A percentile compares a stretch with the other conserved stretches of the same genome.
Conservation (phyloP, 2,797 vertebrate species). For the Enteromius mattozi region DNA sequence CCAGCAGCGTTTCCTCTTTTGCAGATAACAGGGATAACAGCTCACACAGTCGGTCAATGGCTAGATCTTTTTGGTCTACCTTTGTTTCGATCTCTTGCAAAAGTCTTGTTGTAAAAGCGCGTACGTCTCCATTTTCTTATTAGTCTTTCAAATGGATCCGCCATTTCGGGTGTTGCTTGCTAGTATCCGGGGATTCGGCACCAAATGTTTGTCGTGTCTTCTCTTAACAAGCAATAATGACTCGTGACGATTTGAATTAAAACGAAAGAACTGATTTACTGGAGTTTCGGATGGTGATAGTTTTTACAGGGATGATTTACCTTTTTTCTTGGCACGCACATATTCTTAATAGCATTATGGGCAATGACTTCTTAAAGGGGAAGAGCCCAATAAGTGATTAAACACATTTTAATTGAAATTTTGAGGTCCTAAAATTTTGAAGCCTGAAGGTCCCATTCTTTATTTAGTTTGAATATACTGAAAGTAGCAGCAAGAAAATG, state of each 20-base stretch:
- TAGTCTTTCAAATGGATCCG: not conserved
- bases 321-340: no score
- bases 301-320: not conserved
- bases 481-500: not conserved
- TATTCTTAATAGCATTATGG: no score
- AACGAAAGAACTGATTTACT: not conserved
- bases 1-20: slow-evolving; percentile 34
- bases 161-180: no score
- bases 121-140: slow-evolving; percentile 6
- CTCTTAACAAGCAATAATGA: not conserved
- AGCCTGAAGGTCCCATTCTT: not conserved
- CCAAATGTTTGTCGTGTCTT: no score
- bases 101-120: slow-evolving; percentile 6
- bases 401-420: not conserved
- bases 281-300: not conserved
- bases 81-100: slow-evolving; percentile 29
- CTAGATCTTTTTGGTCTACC: not conserved
- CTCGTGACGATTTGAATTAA: not conserved
- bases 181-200: no score
- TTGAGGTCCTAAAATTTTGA: not conserved
- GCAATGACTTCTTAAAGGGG: no score
- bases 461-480: not conserved
- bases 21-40: slow-evolving; percentile 4
- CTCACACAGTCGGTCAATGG: slow-evolving; percentile 1
- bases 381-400: no score